These are phyloP conservation scores for Colossoma macropomum DNA, from an alignment of 2,113 vertebrate species.

Conservation along the genomic window DNA sequence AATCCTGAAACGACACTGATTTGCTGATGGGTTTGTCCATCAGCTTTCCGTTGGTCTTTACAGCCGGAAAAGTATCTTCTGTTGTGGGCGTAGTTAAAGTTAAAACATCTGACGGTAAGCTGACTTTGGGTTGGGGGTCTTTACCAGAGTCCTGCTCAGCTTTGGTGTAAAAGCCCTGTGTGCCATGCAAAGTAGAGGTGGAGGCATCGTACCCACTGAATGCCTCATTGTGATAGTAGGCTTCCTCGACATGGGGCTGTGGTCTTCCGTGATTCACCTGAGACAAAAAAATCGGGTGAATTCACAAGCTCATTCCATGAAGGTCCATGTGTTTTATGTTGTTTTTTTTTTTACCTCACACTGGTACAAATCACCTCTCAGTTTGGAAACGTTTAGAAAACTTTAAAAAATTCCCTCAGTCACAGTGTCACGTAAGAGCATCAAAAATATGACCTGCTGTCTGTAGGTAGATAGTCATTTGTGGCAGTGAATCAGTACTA, in stretches of 20 bases:
- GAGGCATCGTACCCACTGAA: slow-evolving; percentile 66
- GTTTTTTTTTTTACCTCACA: too few species aligned
- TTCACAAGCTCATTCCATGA: neutral
- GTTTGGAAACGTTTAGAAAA: too few species aligned
- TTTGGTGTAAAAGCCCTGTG: slow-evolving; percentile 49
- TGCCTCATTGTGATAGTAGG: slow-evolving; percentile 62
- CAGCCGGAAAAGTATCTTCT: slow-evolving; percentile 20
- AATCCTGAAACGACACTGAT: slow-evolving; percentile 49
- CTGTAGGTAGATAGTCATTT: too few species aligned
- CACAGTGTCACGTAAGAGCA: neutral
- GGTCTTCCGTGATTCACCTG: slow-evolving; percentile 68
- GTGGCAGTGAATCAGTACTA: neutral
- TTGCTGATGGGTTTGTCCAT: slow-evolving; percentile 34
- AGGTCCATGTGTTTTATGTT: neutral
- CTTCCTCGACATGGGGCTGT: slow-evolving; percentile 64
- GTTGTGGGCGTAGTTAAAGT: neutral
- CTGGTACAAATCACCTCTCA: neutral
- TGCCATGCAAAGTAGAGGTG: slow-evolving; percentile 63
- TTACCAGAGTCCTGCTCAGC: slow-evolving; percentile 43
- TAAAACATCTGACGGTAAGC: neutral
- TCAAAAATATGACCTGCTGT: too few species aligned
- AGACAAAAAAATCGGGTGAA: slow-evolving; percentile 26
- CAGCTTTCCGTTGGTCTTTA: slow-evolving; percentile 52
- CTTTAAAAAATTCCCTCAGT: neutral
- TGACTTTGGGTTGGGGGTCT: slow-evolving; percentile 4